These are phyloP conservation scores for Xenopus laevis DNA, from an alignment of 2,113 vertebrate genomes.

Conservation along the genomic window DNA sequence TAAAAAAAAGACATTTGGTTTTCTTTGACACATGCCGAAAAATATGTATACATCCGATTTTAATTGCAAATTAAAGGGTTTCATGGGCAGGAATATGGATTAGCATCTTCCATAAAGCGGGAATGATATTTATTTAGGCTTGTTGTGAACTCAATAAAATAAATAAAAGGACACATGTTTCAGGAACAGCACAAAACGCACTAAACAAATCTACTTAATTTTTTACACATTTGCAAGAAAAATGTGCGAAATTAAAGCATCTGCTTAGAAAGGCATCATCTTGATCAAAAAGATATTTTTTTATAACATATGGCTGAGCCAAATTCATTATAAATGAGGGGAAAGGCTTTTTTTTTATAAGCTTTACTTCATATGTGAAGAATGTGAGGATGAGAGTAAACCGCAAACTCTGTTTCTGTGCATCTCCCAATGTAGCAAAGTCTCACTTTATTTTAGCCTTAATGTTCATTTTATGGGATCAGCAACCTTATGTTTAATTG, in stretches of 20 bases:
- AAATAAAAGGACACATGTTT: slow-evolving; percentile 39
- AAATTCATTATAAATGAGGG: slow-evolving; percentile 72
- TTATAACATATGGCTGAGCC: slow-evolving; percentile 66
- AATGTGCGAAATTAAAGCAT: slow-evolving; percentile 60
- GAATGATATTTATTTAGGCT: slow-evolving; percentile 62
- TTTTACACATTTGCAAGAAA: slow-evolving; percentile 57
- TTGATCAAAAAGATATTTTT: slow-evolving; percentile 72
- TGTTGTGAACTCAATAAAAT: slow-evolving; percentile 50
- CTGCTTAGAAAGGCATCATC: slow-evolving; percentile 63
- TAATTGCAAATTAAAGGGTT: slow-evolving; percentile 70
- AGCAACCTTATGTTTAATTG: slow-evolving; percentile 69
- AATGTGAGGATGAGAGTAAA: slow-evolving; percentile 64
- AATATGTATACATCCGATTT: slow-evolving; percentile 54
- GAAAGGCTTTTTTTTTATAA: slow-evolving; percentile 70
- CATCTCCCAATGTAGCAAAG: slow-evolving; percentile 72
- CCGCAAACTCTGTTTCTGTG: slow-evolving; percentile 67
- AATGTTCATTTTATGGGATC: slow-evolving; percentile 69
- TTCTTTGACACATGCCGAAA: slow-evolving; percentile 59
- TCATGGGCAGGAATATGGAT: slow-evolving; percentile 71
- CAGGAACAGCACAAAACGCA: slow-evolving; percentile 44
- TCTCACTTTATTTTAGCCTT: slow-evolving; percentile 63
- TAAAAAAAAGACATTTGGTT: slow-evolving; percentile 42
- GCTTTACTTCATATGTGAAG: slow-evolving; percentile 70
- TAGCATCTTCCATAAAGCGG: slow-evolving; percentile 56
- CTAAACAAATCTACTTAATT: slow-evolving; percentile 58